Base-by-base conservation (phyloP, 1,140 invertebrate species). In the Palaemon carinicauda region DNA sequence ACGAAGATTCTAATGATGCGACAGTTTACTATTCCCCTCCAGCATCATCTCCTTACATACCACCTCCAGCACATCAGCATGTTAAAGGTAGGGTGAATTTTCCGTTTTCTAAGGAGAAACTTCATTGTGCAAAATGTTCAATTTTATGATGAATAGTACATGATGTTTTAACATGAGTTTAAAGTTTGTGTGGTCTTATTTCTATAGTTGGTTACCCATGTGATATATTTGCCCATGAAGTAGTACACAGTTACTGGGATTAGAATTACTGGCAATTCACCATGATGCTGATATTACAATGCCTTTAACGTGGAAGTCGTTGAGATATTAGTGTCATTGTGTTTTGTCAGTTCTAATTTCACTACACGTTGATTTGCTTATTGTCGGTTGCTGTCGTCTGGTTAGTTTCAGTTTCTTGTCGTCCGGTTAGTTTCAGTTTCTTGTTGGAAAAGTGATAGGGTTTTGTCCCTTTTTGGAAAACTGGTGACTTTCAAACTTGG, bases 1-100 rank as follows among this genome's bases (percentile, higher is more conserved):
- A 29, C 65, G 85, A 87, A 33, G 85, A 87, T 51, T 87, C 85
- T 2, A 87, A 87, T 53, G 85, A 87, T 65, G 85, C 79, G 21
- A 81, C 85, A 10, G 53, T 87, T n/a, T 87, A 82, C 52, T 87
- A 87, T 50, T 81, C 85, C 29, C 85, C 83, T 33, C 51, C 77
- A 4, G 73, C 74, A 19, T 86, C 83, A 10, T 65, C 83, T 3
- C 82, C 82, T 10, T 79, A 19, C 41, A 21, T 80, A 50, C 54
- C 53, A 15, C 60, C 29, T 69, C 21, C 52, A 56, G 19, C 53
- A n/a, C 41, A 74, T 19, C 80, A 51, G 17, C 51, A 41, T 69
- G 41, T 27, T n/a, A 79, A 74, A 65, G 77, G 77, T 86, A 54
- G 65, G 80, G n/a, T n/a, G 21, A 54, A 50, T 3, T 51, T 19